Percentiles rank a stretch among this genome's conserved stretches.
These are phyloP conservation scores for Brachystomella parvula DNA, from an alignment of 1,140 invertebrate genomes.

Conservation along the genomic window DNA sequence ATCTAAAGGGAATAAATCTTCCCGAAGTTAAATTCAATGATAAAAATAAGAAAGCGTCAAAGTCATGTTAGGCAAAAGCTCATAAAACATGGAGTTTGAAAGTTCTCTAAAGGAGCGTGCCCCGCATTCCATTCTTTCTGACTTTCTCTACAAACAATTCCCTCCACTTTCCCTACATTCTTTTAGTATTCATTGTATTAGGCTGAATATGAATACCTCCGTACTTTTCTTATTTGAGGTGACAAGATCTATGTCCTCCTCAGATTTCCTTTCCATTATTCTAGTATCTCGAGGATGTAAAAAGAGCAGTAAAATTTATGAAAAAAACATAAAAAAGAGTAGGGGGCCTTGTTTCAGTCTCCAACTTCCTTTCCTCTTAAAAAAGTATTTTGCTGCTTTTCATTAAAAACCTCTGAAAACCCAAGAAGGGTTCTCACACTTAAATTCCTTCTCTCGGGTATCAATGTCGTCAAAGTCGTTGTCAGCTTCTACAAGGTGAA, in stretches of 20 bases:
- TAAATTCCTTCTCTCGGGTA: no score
- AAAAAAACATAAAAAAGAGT: neutral
- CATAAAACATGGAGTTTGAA: neutral
- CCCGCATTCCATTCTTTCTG: no score
- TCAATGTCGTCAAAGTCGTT: neutral
- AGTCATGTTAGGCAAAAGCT: neutral
- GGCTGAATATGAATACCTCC: no score
- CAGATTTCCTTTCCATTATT: neutral
- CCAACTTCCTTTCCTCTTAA: neutral
- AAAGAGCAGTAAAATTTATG: neutral
- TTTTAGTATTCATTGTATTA: neutral
- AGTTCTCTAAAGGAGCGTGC: neutral
- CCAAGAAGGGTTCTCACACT: neutral
- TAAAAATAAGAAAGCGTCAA: neutral
- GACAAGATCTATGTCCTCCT: slow-evolving; percentile 1
- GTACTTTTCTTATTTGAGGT: neutral
- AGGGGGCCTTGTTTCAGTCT: neutral
- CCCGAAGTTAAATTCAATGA: neutral
- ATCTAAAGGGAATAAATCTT: neutral
- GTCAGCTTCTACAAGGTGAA: neutral
- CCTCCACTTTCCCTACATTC: neutral
- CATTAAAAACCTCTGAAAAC: neutral
- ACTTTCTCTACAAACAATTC: no score
- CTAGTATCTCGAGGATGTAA: neutral
- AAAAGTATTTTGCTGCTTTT: neutral